phyloP scores from a whole-genome alignment of 2,888 invertebrate species.

The Cephus nigrinus region DNA sequence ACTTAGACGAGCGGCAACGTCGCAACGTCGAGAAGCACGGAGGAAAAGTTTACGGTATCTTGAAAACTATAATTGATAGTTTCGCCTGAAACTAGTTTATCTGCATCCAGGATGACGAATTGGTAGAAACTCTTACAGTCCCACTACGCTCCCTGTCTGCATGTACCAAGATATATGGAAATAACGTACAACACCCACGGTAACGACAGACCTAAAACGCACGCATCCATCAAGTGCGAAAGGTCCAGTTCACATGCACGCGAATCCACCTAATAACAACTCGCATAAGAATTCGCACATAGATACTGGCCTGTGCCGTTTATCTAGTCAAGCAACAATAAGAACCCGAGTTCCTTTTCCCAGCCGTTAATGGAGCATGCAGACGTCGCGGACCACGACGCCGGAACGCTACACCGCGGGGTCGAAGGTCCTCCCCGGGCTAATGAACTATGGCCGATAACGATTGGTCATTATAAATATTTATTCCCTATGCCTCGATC shows the following conservation, averaged over 20 bases:
- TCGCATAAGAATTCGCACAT: background rate
- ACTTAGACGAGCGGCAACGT: background rate
- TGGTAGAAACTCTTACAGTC: background rate
- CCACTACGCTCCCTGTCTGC: background rate
- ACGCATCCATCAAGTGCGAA: background rate
- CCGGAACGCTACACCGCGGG: background rate
- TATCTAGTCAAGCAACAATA: background rate
- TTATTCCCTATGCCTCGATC: conserved; percentile 19
- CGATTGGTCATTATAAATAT: conserved; percentile 37
- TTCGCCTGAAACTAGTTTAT: background rate
- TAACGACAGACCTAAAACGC: background rate
- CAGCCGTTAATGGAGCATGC: background rate
- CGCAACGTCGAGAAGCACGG: background rate
- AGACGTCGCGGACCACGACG: too few relatives aligned
- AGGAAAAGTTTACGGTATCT: background rate
- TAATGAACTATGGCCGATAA: conserved; percentile 36
- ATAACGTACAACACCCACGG: background rate
- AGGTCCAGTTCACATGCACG: background rate
- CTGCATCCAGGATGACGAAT: background rate
- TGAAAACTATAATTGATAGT: background rate
- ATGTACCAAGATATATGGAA: too few relatives aligned
- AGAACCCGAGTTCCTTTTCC: background rate
- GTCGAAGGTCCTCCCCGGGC: conserved; percentile 23
- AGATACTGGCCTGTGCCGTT: background rate
- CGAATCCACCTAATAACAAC: background rate